Base-by-base conservation (phyloP, 2,888 invertebrate species). In the Macrophya alboannulata region DNA sequence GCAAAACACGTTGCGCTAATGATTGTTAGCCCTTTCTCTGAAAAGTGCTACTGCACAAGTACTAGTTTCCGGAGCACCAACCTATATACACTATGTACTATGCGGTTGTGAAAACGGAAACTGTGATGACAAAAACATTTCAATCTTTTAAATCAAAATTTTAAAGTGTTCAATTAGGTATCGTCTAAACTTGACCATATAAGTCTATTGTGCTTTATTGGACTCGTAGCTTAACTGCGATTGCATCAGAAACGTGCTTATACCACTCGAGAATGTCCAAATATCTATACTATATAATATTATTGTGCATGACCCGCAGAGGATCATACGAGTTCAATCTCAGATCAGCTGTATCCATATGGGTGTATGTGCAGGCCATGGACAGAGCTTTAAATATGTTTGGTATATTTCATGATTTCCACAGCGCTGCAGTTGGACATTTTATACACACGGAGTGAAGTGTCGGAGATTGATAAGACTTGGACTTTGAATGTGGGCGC, bases 401-500 rank as follows among this genome's bases (percentile, higher is more conserved):
- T 10, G 8, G 37, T 71, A 17, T 1, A 71, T n/a, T 40, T 71
- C n/a, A 40, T 71, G 71, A 71, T 40, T 71, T 31, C n/a, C n/a
- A 62, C 8, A 25, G 17, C n/a, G 71, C 31, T 68, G 1, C 62
- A 3, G 48, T 48, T 48, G 48, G 5, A 48, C 48, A 48, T 48
- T 9, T 48, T 48, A 48, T 48, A 48, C 48, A 48, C 12, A 48
- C 48, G 1, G 55, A 55, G 17, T 55, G 15, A 55, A n/a, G 55
- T 55, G 55, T 43, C n/a, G 17, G 25, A 48, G 15, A 31, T 77
- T 51, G 77, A 77, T 77, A 51, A 77, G 10, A 77, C 43, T 12
- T 77, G 55, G 77, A 77, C 55, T 55, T 74, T 45, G 74, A n/a
- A 43, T 74, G 31, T 77, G 48, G 77, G 77, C 25, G 55, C 15